Evolutionary conservation across 2,113 vertebrate species (phyloP).

Genomic region (Gasterosteus nipponicus): DNA sequence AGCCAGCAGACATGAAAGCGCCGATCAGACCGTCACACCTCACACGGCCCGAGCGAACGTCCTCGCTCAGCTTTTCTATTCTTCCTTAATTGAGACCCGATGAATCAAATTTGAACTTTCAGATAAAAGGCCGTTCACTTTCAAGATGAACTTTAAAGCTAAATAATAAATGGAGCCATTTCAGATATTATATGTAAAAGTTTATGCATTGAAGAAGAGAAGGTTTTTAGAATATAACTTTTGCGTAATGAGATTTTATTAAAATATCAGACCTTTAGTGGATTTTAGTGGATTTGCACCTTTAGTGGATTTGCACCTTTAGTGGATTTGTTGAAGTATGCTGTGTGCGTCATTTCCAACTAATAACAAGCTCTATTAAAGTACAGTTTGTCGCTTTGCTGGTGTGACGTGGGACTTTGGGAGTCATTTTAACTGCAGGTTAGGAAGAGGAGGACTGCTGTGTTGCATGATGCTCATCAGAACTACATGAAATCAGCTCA

Average conservation of each 20-base stretch:
- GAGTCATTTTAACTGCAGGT: not conserved
- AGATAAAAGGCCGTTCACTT: not conserved
- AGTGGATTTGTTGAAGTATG: not conserved
- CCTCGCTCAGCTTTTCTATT: constrained; percentile 41
- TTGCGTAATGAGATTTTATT: not conserved
- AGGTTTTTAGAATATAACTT: not conserved
- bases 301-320: not conserved
- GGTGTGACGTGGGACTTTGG: not conserved
- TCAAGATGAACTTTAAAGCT: not conserved
- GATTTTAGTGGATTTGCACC: too few species aligned
- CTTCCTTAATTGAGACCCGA: constrained; percentile 24
- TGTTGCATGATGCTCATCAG: not conserved
- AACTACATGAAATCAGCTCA: constrained; percentile 4
- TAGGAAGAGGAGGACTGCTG: not conserved
- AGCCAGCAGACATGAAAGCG: constrained; percentile 68
- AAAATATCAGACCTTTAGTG: not conserved
- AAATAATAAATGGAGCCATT: not conserved
- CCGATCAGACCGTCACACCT: constrained; percentile 37
- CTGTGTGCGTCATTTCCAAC: not conserved
- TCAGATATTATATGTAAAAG: not conserved
- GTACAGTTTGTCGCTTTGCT: not conserved
- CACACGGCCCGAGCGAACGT: constrained; percentile 34
- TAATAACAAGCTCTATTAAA: not conserved
- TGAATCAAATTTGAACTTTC: constrained; percentile 18
- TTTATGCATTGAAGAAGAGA: not conserved